Evolutionary conservation across 37 sponge, comb jelly and placozoan genomes (phyloP), one percentile per base, ranked within the genome.

Genomic region (Mnemiopsis leidyi): DNA sequence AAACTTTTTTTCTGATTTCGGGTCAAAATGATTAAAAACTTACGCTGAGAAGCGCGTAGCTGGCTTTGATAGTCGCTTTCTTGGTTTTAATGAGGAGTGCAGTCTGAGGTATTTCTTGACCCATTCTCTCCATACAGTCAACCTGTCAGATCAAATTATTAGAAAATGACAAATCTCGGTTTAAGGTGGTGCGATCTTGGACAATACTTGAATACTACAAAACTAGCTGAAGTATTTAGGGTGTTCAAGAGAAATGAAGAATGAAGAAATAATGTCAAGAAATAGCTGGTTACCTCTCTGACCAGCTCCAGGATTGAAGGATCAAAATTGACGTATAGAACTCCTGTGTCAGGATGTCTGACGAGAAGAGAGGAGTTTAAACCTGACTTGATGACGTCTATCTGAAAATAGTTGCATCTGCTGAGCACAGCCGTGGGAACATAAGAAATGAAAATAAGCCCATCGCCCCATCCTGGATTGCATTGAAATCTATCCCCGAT

Each of bases 61-160:
- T 95, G 23, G 93, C 61, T 79, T 95, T 95, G 61, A 97, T 92
- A 34, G 95, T 69, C 38, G 93, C 75, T 69, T 92, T 92, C 0
- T 94, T 26, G 18, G 76, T 34, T 68, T 95, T 68, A 33, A 82
- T 77, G 32, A 82, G 38, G 29, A 35, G n/a, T 31, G 93, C 83
- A 68, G 93, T 33, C 24, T 83, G 69, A 61, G 98, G 96, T 23
- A 96, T 93, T 69, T 95, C 93, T 28, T 96, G 92, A 0, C 94
- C 93, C 33, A 98, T 93, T 0, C 93, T 29, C 37, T 69, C 39
- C 95, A 98, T 96, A 93, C 98, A 97, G 69, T 97, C 94, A 35
- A 85, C 90, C 75, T 71, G 30, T 71, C n/a, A 71, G n/a, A n/a
- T n/a, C n/a, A 67, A 20, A 67, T n/a, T n/a, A n/a, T n/a, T n/a